phyloP scores from a whole-genome alignment of 1,140 invertebrate species.

The Hesperophylax magnus region DNA sequence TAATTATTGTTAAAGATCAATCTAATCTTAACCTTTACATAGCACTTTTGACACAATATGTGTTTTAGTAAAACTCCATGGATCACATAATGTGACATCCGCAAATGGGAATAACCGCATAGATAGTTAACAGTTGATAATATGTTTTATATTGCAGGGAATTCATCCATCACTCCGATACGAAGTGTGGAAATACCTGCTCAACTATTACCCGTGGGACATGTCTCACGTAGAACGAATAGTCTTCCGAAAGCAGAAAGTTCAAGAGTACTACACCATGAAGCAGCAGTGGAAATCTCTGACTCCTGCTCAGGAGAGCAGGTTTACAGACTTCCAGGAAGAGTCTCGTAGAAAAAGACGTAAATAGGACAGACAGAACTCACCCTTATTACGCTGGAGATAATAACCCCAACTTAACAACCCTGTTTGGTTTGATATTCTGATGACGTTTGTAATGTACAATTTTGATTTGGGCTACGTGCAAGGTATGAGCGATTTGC shows the following conservation, averaged over 20 bases:
- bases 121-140: too few species aligned
- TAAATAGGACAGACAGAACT: conserved; percentile 94
- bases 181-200: conserved; percentile 96
- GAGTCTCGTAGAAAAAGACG: conserved; percentile 98
- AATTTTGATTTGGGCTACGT: conserved; percentile 98
- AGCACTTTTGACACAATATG: too few species aligned
- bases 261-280: conserved; percentile 94
- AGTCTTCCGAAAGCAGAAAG: conserved; percentile 79
- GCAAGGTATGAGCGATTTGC: conserved; percentile 97
- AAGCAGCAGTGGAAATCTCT: conserved; percentile 97
- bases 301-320: conserved; percentile 86
- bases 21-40: too few species aligned
- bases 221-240: conserved; percentile 81
- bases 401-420: conserved; percentile 88
- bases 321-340: conserved; percentile 93
- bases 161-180: conserved; percentile 78
- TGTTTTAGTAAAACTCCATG: too few species aligned
- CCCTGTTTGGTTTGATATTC: conserved; percentile 91
- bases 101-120: too few species aligned
- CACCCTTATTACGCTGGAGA: conserved; percentile 93
- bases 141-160: conserved; percentile 62
- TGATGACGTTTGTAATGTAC: conserved; percentile 99
- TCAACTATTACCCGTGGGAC: conserved; percentile 91
- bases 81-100: too few species aligned
- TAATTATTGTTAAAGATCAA: too few species aligned